These are phyloP conservation scores for Frieseomelitta varia DNA, from an alignment of 1,140 invertebrate genomes.

Conservation along the genomic window DNA sequence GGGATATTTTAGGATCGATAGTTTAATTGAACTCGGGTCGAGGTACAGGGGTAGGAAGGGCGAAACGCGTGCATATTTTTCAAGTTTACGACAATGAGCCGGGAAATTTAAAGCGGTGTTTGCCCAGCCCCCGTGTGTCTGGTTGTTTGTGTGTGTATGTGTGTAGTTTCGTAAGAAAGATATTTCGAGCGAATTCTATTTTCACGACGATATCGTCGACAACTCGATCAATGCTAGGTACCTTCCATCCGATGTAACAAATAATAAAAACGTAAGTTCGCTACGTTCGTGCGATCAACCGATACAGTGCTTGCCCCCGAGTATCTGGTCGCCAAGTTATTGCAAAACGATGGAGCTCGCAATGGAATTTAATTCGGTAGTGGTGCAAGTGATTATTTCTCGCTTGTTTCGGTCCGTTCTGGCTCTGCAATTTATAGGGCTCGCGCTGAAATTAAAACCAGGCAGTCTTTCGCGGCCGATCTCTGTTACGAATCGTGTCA, in stretches of 20 bases:
- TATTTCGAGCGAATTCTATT: neutral
- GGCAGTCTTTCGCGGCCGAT: too few relatives aligned
- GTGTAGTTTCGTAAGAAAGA: too few relatives aligned
- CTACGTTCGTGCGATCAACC: neutral
- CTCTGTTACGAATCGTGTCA: too few relatives aligned
- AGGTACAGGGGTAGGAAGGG: too few relatives aligned
- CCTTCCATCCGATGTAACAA: neutral
- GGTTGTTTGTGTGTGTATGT: too few relatives aligned
- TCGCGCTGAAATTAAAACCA: constrained; percentile 15
- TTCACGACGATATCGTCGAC: neutral
- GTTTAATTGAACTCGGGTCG: neutral
- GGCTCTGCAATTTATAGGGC: constrained; percentile 17
- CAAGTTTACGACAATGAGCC: neutral
- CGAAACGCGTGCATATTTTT: neutral
- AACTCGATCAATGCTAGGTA: neutral
- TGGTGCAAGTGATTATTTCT: too few relatives aligned
- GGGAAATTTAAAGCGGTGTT: too few relatives aligned
- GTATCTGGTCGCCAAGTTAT: neutral
- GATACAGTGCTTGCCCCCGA: neutral
- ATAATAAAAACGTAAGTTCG: too few relatives aligned
- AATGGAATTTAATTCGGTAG: constrained; percentile 13
- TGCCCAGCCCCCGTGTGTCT: too few relatives aligned
- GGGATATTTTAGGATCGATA: too few relatives aligned
- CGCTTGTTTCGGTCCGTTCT: too few relatives aligned
- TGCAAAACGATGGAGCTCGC: neutral